These are phyloP conservation scores for Drosophila neocordata DNA, from an alignment of 1,140 invertebrate species.

Conservation along the genomic window DNA sequence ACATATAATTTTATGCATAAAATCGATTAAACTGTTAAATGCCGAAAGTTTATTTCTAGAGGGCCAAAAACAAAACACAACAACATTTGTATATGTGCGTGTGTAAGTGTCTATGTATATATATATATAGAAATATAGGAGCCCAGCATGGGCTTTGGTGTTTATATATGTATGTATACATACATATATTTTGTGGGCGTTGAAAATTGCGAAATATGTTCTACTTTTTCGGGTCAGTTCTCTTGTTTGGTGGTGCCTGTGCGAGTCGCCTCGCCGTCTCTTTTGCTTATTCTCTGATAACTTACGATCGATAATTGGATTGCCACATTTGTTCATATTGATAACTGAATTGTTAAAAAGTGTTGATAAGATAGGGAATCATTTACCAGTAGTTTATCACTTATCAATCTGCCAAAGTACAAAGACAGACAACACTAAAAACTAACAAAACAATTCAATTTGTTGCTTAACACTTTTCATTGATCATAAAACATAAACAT, in stretches of 20 bases:
- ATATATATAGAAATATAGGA: neutral
- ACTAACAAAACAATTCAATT: conserved; percentile 15
- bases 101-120: too few relatives aligned
- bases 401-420: conserved; percentile 47
- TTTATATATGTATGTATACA: conserved; percentile 27
- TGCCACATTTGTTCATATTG: conserved; percentile 35
- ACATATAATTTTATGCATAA: conserved; percentile 66
- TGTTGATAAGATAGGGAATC: conserved; percentile 41
- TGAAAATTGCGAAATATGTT: conserved; percentile 64
- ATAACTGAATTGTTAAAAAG: conserved; percentile 8
- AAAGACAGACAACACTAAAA: neutral
- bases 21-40: conserved; percentile 66
- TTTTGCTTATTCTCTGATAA: conserved; percentile 33
- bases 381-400: conserved; percentile 4
- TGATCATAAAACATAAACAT: conserved; percentile 3
- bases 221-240: conserved; percentile 25
- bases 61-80: conserved; percentile 22
- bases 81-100: neutral
- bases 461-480: conserved; percentile 1
- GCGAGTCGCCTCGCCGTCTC: neutral
- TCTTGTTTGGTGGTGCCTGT: neutral
- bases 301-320: conserved; percentile 64
- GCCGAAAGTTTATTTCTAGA: conserved; percentile 72
- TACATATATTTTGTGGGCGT: conserved; percentile 51
- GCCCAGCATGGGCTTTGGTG: conserved; percentile 12